phyloP scores from a whole-genome alignment of 1,140 invertebrate genomes.

The Pissodes strobi region DNA sequence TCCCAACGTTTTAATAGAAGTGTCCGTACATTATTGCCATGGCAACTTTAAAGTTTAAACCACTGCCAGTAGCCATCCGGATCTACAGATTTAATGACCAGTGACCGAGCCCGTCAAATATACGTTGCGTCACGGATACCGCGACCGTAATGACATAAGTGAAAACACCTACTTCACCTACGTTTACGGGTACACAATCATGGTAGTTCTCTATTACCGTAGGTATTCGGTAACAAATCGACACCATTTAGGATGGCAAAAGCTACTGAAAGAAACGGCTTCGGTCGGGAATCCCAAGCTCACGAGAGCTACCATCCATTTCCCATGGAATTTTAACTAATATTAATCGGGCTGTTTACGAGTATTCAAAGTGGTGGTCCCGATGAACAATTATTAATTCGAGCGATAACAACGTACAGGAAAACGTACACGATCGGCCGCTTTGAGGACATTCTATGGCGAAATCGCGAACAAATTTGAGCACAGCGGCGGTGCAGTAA shows the following conservation, averaged over 20 bases:
- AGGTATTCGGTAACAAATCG: constrained; percentile 8
- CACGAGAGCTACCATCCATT: constrained; percentile 14
- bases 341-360: constrained; percentile 10
- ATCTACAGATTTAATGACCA: too few relatives aligned
- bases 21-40: too few relatives aligned
- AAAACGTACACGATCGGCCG: constrained; percentile 14
- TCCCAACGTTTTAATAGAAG: too few relatives aligned
- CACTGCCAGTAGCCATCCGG: too few relatives aligned
- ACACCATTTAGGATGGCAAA: constrained; percentile 7
- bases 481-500: neutral
- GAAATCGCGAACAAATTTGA: constrained; percentile 21
- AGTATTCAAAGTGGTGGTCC: constrained; percentile 20
- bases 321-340: constrained; percentile 28
- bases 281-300: constrained; percentile 22
- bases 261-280: constrained; percentile 19
- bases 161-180: too few relatives aligned
- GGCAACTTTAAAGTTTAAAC: too few relatives aligned
- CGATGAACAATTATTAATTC: constrained; percentile 19
- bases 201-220: too few relatives aligned
- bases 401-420: constrained; percentile 18
- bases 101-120: too few relatives aligned
- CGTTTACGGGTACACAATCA: too few relatives aligned
- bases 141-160: too few relatives aligned
- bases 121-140: too few relatives aligned
- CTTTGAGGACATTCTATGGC: constrained; percentile 14